Conservation (phyloP, 2,888 invertebrate genomes). For the Diachrysia chrysitis region DNA sequence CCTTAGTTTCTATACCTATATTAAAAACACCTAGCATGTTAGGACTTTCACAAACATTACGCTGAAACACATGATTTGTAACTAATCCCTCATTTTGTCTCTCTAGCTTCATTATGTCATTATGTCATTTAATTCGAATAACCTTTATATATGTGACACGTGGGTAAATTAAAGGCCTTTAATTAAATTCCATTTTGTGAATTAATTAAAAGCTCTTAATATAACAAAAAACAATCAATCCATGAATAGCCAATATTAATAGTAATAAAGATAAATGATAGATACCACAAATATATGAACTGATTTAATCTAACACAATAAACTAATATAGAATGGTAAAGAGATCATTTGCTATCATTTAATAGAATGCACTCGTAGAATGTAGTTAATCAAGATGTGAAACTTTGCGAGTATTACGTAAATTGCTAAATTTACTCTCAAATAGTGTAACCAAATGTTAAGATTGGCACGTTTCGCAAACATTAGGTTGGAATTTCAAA, state of each 20-base stretch:
- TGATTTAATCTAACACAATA: constrained; percentile 29
- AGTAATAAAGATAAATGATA: neutral
- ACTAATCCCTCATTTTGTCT: too few relatives aligned
- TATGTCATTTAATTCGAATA: too few relatives aligned
- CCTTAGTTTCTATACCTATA: too few relatives aligned
- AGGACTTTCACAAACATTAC: too few relatives aligned
- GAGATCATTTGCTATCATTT: constrained; percentile 5
- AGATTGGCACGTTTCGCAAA: constrained; percentile 36
- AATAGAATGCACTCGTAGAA: constrained; percentile 21
- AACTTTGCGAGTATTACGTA: constrained; percentile 26
- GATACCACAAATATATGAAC: constrained; percentile 26
- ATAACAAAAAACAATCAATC: neutral
- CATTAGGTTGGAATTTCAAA: constrained; percentile 26
- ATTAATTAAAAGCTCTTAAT: neutral
- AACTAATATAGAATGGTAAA: neutral
- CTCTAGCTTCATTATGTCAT: too few relatives aligned
- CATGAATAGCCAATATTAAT: neutral
- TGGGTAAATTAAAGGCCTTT: neutral
- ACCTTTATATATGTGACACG: too few relatives aligned
- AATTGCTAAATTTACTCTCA: constrained; percentile 29
- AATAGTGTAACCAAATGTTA: constrained; percentile 23
- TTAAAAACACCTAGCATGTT: too few relatives aligned
- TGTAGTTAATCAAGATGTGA: constrained; percentile 23
- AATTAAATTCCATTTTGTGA: neutral
- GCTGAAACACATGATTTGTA: too few relatives aligned